Percentiles rank a stretch among this genome's conserved stretches.
phyloP scores from a whole-genome alignment of 2,888 invertebrate species.

The Rhimphoctona megacephalus region DNA sequence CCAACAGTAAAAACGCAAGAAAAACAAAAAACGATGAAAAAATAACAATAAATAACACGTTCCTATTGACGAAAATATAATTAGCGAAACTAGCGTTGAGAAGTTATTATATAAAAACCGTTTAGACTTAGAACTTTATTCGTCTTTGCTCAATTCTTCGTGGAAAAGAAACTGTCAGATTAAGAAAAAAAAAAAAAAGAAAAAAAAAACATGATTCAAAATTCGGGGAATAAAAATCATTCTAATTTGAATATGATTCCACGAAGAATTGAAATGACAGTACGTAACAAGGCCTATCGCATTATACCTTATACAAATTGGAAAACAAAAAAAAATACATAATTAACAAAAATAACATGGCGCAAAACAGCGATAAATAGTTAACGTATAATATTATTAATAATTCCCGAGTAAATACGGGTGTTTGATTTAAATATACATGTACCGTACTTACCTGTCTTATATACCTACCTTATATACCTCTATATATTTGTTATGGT shows the following conservation, averaged over 20 bases:
- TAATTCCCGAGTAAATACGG: slow-evolving; percentile 80
- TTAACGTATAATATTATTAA: slow-evolving; percentile 76
- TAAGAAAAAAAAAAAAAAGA: slow-evolving; percentile 13
- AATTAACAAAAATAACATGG: slow-evolving; percentile 48
- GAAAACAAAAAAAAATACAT: slow-evolving; percentile 48
- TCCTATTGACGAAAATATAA: slow-evolving; percentile 70
- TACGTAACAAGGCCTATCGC: slow-evolving; percentile 82
- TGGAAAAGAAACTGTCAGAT: slow-evolving; percentile 31
- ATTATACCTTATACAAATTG: slow-evolving; percentile 80
- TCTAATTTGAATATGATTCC: slow-evolving; percentile 73
- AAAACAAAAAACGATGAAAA: slow-evolving; percentile 1
- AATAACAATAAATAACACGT: slow-evolving; percentile 58
- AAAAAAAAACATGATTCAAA: not conserved
- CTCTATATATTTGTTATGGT: slow-evolving; percentile 78
- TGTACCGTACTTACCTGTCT: slow-evolving; percentile 81
- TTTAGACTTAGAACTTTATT: slow-evolving; percentile 68
- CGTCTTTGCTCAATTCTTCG: slow-evolving; percentile 64
- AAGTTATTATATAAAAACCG: slow-evolving; percentile 70
- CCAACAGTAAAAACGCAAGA: slow-evolving; percentile 61
- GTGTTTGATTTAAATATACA: slow-evolving; percentile 81
- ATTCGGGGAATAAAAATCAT: not conserved
- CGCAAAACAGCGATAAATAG: slow-evolving; percentile 80
- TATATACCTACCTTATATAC: slow-evolving; percentile 73
- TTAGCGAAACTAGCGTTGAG: slow-evolving; percentile 69
- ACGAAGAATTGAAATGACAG: slow-evolving; percentile 79